Percentiles rank a stretch among this genome's conserved stretches.
phyloP scores from a whole-genome alignment of 2,888 invertebrate species.

The Aporophyla nigra region DNA sequence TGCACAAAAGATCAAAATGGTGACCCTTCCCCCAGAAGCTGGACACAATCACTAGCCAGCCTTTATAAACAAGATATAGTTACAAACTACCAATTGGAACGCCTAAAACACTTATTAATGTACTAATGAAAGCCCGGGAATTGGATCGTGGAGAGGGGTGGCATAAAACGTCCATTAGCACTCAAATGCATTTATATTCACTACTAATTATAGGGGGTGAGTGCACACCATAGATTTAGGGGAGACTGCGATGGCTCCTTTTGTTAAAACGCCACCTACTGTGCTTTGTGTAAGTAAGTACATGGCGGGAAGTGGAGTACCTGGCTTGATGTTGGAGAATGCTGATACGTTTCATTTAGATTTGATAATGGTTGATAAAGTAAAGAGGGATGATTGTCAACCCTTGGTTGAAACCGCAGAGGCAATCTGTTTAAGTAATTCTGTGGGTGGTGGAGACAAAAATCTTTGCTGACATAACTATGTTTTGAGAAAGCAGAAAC shows the following conservation, averaged over 20 bases:
- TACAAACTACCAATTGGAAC: constrained; percentile 42
- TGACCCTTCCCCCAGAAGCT: background rate
- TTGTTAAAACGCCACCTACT: constrained; percentile 52
- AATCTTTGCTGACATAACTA: background rate
- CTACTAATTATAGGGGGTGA: constrained; percentile 80
- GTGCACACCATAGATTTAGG: constrained; percentile 66
- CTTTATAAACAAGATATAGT: constrained; percentile 28
- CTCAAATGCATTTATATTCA: constrained; percentile 82
- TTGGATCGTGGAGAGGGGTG: constrained; percentile 64
- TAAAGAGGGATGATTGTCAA: constrained; percentile 3
- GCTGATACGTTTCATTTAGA: constrained; percentile 41
- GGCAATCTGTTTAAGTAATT: constrained; percentile 12
- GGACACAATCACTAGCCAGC: background rate
- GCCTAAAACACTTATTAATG: constrained; percentile 60
- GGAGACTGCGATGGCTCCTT: constrained; percentile 61
- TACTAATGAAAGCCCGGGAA: constrained; percentile 62
- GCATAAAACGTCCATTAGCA: constrained; percentile 80
- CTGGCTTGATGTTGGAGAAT: constrained; percentile 33
- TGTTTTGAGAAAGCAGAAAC: background rate
- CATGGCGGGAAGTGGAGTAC: constrained; percentile 32
- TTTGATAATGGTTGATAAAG: constrained; percentile 37
- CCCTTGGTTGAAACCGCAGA: constrained; percentile 5
- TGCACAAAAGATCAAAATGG: background rate
- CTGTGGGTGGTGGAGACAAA: background rate
- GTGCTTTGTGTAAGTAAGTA: constrained; percentile 35